Base-by-base conservation (phyloP, 2,797 vertebrate species). In the Phyllotis vaccarum region DNA sequence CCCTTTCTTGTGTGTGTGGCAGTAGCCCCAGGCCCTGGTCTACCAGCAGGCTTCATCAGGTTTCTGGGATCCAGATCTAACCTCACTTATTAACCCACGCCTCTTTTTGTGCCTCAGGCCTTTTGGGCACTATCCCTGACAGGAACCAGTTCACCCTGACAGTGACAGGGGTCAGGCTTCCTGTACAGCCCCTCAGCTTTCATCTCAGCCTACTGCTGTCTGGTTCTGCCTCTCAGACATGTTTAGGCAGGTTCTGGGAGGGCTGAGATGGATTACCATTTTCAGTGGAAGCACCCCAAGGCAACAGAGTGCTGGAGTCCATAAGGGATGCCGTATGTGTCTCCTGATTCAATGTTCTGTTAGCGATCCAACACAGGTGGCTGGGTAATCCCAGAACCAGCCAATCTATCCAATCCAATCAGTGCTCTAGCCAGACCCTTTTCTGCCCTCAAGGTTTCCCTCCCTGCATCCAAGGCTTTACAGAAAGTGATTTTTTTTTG, bases 221-320 rank as follows among this genome's bases (percentile, higher is more conserved):
- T 43, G 5, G 6, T 46, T 52, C 54, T 29, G 27, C 56, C 43
- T 37, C 87, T 58, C 9, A 40, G 34, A 62, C 22, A 14, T 6
- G 9, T 0, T 8, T 6, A 19, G 78, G 27, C 1, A 1, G 40
- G 46, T 29, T 5, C 37, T 5, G 6, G 11, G 24, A 54, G 78
- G 37, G 58, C 12, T 16, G 19, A 68, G 21, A 3, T 6, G 19
- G 3, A 37, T 6, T 19, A 0, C 34, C 68, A 40, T 24, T 11
- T 13, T 60, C 49, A n/a, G 34, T 16, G 34, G 75, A 9, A 49
- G 29, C 34, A 17, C 31, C 40, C 58, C 19, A 49, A 31, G 78
- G 62, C 14, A 62, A 17, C 78, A 6, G 2, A 27, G 54, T 7
- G 27, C 66, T 31, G 8, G 29, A 54, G 16, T 8, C 10, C 11